Percentiles rank a stretch among this genome's conserved stretches.
These are phyloP conservation scores for Oasisia sp. DNA, from an alignment of 2,888 invertebrate genomes.

Conservation along the genomic window DNA sequence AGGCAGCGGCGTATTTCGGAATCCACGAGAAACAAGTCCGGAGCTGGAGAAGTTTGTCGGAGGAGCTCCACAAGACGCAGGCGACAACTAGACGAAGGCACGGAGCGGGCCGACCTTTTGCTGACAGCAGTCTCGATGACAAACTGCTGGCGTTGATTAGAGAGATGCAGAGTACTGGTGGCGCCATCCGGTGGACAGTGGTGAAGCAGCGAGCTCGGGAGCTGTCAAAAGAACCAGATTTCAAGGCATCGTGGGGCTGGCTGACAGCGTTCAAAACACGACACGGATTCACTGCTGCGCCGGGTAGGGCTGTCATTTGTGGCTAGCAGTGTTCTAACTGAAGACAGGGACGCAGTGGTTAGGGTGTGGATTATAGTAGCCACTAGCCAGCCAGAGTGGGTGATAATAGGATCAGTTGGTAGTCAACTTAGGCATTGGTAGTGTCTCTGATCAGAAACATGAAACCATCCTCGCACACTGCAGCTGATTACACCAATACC, in stretches of 20 bases:
- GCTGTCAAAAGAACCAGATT: neutral
- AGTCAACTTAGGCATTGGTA: neutral
- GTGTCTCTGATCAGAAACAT: neutral
- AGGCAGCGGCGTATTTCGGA: neutral
- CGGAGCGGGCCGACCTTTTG: neutral
- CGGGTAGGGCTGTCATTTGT: neutral
- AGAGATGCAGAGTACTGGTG: neutral
- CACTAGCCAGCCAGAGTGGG: neutral
- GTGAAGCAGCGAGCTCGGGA: neutral
- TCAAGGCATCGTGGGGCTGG: neutral
- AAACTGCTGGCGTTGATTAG: neutral
- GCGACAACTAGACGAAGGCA: neutral
- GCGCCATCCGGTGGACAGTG: neutral
- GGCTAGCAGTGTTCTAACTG: neutral
- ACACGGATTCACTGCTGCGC: neutral
- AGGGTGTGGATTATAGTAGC: neutral
- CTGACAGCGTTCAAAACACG: neutral
- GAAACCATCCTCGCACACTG: neutral
- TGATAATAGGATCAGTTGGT: constrained; percentile 4
- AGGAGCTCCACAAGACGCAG: neutral
- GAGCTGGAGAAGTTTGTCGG: neutral
- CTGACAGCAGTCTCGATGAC: neutral
- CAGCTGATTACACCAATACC: too few relatives aligned
- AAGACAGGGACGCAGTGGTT: neutral
- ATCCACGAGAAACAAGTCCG: neutral